Percentiles rank a stretch among this genome's conserved stretches.
phyloP scores from a whole-genome alignment of 2,113 vertebrate genomes.

The Neogobius melanostomus region DNA sequence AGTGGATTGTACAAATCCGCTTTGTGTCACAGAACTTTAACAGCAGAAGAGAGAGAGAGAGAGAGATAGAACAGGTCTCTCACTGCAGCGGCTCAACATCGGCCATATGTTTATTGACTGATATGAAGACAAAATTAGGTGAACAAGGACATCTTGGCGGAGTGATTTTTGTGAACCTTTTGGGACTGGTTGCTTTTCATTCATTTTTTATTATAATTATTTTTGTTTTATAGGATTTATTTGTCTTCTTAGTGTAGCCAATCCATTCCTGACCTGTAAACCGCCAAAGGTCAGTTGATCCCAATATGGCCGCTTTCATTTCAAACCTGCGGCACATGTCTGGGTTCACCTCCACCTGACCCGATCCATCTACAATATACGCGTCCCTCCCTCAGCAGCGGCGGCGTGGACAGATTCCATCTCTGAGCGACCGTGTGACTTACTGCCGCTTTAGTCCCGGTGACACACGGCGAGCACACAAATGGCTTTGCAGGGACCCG shows the following conservation, averaged over 20 bases:
- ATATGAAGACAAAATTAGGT: too few species aligned
- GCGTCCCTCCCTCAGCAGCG: neutral
- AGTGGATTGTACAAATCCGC: conserved; percentile 65
- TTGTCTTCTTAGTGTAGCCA: too few species aligned
- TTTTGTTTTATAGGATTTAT: too few species aligned
- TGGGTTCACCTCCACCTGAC: conserved; percentile 39
- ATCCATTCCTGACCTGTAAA: too few species aligned
- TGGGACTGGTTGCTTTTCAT: too few species aligned
- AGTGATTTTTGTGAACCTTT: too few species aligned
- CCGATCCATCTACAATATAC: conserved; percentile 12
- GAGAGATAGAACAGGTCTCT: conserved; percentile 12
- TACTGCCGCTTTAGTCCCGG: conserved; percentile 39
- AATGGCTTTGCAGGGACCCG: conserved; percentile 37
- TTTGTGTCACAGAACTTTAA: conserved; percentile 65
- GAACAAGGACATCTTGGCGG: too few species aligned
- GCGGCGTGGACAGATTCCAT: conserved; percentile 48
- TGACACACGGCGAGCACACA: conserved; percentile 24
- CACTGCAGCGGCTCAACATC: conserved; percentile 4
- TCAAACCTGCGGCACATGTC: neutral
- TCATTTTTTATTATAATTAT: too few species aligned
- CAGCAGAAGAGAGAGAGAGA: conserved; percentile 23
- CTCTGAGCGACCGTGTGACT: conserved; percentile 54
- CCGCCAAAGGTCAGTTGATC: too few species aligned
- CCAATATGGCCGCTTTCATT: too few species aligned
- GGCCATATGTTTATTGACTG: too few species aligned